Evolutionary conservation across 2,888 invertebrate species (phyloP).

Genomic region (Smittia aterrima): DNA sequence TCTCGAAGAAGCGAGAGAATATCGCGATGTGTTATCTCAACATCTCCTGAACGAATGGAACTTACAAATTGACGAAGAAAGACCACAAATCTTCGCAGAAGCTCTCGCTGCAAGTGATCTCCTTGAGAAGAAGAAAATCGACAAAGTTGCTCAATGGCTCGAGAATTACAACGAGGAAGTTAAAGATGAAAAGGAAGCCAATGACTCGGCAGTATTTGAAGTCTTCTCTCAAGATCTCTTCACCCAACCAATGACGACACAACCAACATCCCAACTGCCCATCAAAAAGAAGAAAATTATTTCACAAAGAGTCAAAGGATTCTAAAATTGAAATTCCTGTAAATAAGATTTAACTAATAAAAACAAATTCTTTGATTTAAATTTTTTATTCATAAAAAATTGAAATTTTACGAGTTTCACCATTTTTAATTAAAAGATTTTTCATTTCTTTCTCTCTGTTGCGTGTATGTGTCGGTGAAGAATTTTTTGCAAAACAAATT

Average conservation of each 20-base stretch:
- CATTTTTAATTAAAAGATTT: neutral
- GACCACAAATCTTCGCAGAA: neutral
- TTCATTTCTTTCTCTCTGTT: neutral
- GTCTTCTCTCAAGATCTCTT: neutral
- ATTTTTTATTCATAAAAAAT: constrained; percentile 1
- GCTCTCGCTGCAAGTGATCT: neutral
- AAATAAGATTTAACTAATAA: neutral
- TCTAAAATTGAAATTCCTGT: neutral
- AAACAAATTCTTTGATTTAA: neutral
- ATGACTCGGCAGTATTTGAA: neutral
- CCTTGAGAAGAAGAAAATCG: neutral
- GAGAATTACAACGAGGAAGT: neutral
- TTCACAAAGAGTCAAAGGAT: neutral
- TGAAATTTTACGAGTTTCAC: neutral
- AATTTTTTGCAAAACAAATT: neutral
- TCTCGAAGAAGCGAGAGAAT: neutral
- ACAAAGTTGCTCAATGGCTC: neutral
- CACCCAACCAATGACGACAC: no score
- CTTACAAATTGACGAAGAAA: neutral
- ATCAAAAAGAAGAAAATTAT: neutral
- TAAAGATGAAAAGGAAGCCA: neutral
- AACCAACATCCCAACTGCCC: no score
- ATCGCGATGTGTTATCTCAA: neutral
- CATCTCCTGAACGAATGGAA: constrained; percentile 11
- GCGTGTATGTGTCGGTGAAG: neutral